Percentiles rank a stretch among this genome's conserved stretches.
phyloP scores from a whole-genome alignment of 2,113 vertebrate species.

The Chlamydotis undulata region DNA sequence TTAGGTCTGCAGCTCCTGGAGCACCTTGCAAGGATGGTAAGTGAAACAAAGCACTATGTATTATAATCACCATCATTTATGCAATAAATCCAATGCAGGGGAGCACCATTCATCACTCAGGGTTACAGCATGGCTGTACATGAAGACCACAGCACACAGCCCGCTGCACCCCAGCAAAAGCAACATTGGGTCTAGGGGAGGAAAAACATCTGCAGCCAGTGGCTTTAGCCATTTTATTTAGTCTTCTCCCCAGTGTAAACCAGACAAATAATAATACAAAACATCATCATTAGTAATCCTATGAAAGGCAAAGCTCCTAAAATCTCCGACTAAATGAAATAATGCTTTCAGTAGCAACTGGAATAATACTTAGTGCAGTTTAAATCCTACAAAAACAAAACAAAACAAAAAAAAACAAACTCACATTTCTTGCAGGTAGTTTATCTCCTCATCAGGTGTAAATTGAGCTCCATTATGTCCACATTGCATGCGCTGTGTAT shows the following conservation, averaged over 20 bases:
- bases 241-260: not conserved
- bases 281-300: not conserved
- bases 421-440: not conserved
- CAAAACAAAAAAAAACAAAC: not conserved
- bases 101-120: not conserved
- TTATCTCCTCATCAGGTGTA: not conserved
- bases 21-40: not conserved
- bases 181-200: not conserved
- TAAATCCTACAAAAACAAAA: not conserved
- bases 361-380: not conserved
- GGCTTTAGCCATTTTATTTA: not conserved
- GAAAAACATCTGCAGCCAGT: not conserved
- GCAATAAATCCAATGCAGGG: not conserved
- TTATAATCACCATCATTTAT: not conserved
- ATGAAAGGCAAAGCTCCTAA: not conserved
- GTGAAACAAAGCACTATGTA: fast-evolving
- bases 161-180: not conserved
- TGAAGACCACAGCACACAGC: not conserved
- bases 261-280: not conserved
- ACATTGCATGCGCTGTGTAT: conserved; percentile 79
- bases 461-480: conserved; percentile 72
- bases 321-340: not conserved
- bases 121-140: not conserved
- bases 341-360: not conserved
- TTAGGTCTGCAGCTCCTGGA: not conserved